Percentiles rank a stretch among this genome's conserved stretches.
phyloP scores from a whole-genome alignment of 2,797 vertebrate species.

The Protosalanx chinensis region DNA sequence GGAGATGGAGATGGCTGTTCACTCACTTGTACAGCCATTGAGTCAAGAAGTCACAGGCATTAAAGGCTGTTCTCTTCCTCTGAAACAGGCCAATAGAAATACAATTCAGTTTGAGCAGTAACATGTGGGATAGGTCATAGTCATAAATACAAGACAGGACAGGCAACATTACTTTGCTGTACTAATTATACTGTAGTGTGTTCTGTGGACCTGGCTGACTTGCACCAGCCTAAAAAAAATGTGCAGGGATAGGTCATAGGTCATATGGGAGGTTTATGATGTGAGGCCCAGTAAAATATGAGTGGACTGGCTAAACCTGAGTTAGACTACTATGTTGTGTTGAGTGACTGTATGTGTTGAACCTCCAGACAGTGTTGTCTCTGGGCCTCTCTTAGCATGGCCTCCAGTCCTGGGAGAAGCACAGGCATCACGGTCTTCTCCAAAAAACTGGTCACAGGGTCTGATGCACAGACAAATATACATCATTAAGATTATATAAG shows the following conservation, averaged over 20 bases:
- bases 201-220: too few relatives aligned
- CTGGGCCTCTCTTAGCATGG: slow-evolving; percentile 76
- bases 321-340: background rate
- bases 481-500: background rate
- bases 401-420: slow-evolving; percentile 81
- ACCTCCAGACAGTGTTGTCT: slow-evolving; percentile 83
- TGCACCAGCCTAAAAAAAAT: too few relatives aligned
- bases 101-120: background rate
- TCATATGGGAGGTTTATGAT: too few relatives aligned
- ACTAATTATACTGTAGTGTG: too few relatives aligned
- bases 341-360: slow-evolving; percentile 11
- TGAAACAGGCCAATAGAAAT: slow-evolving; percentile 59
- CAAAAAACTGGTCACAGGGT: slow-evolving; percentile 71
- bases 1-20: background rate
- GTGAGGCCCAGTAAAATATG: too few relatives aligned
- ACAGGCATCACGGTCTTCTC: slow-evolving; percentile 81
- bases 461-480: slow-evolving; percentile 60
- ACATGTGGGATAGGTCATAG: background rate
- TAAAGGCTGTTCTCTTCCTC: slow-evolving; percentile 82
- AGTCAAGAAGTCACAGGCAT: slow-evolving; percentile 85
- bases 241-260: too few relatives aligned
- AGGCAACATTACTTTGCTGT: too few relatives aligned
- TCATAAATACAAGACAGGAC: background rate
- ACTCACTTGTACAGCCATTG: slow-evolving; percentile 96
- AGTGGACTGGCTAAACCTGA: background rate